Conservation (phyloP, 2,888 invertebrate genomes). For the Calliscelio sp. region DNA sequence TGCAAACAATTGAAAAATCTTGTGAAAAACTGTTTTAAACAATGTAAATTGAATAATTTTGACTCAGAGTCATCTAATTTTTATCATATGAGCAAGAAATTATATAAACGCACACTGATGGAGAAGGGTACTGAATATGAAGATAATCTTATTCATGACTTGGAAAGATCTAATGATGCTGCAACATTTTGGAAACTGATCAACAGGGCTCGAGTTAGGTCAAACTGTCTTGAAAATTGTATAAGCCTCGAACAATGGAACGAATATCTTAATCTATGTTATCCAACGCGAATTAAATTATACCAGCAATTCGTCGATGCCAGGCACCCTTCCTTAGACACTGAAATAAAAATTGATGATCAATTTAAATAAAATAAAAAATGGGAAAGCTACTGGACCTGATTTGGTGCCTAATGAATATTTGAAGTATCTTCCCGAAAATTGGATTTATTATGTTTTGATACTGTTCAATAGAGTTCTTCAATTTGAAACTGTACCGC, state of each 20-base stretch:
- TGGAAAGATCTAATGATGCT: too few relatives aligned
- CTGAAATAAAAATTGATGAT: background rate
- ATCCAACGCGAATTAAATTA: background rate
- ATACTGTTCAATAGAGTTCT: conserved; percentile 27
- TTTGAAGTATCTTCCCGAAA: conserved; percentile 9
- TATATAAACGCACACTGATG: background rate
- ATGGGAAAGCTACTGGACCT: conserved; percentile 15
- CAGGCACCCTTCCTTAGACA: conserved; percentile 17
- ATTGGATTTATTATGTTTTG: conserved; percentile 20
- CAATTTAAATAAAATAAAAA: conserved; percentile 14
- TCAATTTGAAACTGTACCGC: background rate
- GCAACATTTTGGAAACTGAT: too few relatives aligned
- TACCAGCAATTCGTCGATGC: conserved; percentile 5
- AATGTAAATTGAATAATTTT: background rate
- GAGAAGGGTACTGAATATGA: background rate
- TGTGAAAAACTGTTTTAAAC: too few relatives aligned
- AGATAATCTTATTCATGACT: too few relatives aligned
- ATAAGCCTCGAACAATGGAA: background rate
- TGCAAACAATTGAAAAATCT: background rate
- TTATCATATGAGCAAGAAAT: background rate
- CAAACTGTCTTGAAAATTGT: conserved; percentile 5
- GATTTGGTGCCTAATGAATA: conserved; percentile 24
- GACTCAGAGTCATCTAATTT: background rate
- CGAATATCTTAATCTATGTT: background rate
- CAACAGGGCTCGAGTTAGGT: background rate